Percentiles rank a stretch among this genome's conserved stretches.
phyloP scores from a whole-genome alignment of 2,113 vertebrate genomes.

The Baryphthengus martii region DNA sequence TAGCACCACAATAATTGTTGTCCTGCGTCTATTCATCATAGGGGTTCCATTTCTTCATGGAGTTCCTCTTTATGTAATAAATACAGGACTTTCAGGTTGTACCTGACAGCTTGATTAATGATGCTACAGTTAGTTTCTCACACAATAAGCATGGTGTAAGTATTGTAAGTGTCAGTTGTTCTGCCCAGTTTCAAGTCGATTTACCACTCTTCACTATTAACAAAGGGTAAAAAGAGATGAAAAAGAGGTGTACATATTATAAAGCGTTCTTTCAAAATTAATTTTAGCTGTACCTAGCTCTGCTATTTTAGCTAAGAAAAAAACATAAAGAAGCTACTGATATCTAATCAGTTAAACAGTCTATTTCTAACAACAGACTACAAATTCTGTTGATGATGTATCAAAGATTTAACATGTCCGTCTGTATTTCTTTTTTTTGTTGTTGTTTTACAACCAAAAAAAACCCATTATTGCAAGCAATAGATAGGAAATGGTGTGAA shows the following conservation, averaged over 20 bases:
- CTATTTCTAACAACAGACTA: background rate
- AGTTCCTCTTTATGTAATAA: conserved; percentile 73
- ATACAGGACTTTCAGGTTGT: conserved; percentile 61
- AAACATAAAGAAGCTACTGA: background rate
- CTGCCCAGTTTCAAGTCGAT: conserved; percentile 60
- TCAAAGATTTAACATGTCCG: background rate
- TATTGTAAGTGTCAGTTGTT: conserved; percentile 72
- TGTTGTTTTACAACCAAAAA: background rate
- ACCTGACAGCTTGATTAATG: conserved; percentile 80
- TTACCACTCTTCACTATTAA: conserved; percentile 46
- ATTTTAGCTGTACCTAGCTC: background rate
- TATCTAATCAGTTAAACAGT: background rate
- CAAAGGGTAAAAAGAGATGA: conserved; percentile 1
- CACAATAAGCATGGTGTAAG: conserved; percentile 71
- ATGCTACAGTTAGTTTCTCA: conserved; percentile 75
- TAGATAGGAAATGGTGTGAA: background rate
- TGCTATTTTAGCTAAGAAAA: background rate
- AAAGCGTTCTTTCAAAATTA: background rate
- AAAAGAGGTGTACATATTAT: background rate
- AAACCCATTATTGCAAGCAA: background rate
- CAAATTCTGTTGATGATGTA: background rate
- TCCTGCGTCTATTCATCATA: conserved; percentile 73
- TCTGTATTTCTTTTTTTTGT: background rate
- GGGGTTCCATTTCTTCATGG: conserved; percentile 64
- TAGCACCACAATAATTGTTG: conserved; percentile 65